Conservation (phyloP, 2,797 vertebrate genomes). For the Sebastolobus alascanus region DNA sequence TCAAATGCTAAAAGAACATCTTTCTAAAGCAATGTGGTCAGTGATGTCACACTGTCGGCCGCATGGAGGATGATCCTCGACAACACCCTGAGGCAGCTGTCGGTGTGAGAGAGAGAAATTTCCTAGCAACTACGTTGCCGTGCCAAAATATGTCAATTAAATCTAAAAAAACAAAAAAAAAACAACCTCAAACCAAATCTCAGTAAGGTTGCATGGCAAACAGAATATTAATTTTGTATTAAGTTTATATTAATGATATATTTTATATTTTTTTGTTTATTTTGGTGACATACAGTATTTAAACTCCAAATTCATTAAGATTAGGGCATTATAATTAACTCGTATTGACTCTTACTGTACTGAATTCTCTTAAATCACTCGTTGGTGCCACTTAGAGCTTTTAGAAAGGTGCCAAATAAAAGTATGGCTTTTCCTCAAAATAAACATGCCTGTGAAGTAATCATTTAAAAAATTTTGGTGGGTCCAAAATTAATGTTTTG, state of each 20-base stretch:
- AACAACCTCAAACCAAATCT: background rate
- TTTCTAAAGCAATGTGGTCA: constrained; percentile 17
- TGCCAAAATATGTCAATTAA: constrained; percentile 1
- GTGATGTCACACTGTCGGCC: background rate
- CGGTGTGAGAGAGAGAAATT: background rate
- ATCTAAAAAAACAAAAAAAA: background rate
- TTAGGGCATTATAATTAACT: background rate
- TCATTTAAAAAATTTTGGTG: no score
- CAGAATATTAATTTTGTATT: background rate
- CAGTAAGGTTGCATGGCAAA: background rate
- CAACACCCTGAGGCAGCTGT: background rate
- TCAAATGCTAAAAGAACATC: background rate
- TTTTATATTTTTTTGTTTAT: background rate
- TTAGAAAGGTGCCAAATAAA: no score
- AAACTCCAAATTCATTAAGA: background rate
- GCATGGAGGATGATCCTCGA: background rate
- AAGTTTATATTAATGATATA: background rate
- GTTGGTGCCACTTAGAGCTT: background rate
- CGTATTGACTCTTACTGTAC: background rate
- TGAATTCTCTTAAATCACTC: background rate
- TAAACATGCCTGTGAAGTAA: no score
- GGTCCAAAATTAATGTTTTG: no score
- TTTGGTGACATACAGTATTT: background rate
- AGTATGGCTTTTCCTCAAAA: no score
- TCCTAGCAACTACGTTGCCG: background rate